These are phyloP conservation scores for Aurelia sp. DNA, from an alignment of 30 jellyfish, hydroid and myxozoan species.

Conservation along the genomic window DNA sequence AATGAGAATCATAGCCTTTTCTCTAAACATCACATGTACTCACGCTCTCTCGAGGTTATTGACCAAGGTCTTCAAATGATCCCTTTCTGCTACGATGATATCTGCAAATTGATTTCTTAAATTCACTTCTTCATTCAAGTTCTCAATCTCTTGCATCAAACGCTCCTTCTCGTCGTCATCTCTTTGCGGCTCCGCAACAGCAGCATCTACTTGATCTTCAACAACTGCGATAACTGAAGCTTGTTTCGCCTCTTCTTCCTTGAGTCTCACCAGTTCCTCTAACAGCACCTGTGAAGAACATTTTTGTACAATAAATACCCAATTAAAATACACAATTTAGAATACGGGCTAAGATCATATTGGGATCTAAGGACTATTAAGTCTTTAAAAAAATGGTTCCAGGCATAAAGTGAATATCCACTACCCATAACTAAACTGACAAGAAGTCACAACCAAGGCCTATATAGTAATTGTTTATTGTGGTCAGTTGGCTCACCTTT, in stretches of 20 bases:
- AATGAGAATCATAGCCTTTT: too few relatives aligned
- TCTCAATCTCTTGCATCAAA: slow-evolving; percentile 13
- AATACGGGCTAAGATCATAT: too few relatives aligned
- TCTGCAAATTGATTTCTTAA: slow-evolving; percentile 57
- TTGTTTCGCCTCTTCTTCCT: neutral
- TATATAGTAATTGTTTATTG: too few relatives aligned
- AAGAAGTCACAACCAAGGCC: too few relatives aligned
- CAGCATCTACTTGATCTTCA: neutral
- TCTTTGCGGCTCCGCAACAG: slow-evolving; percentile 2
- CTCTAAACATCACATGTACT: slow-evolving; percentile 1
- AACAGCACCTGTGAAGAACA: neutral
- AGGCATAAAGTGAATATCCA: too few relatives aligned
- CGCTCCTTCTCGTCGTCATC: neutral
- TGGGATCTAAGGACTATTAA: too few relatives aligned
- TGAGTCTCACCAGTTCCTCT: neutral
- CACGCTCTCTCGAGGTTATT: slow-evolving; percentile 52
- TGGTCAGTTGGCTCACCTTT: too few relatives aligned
- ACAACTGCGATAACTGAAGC: neutral
- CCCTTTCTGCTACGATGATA: slow-evolving; percentile 62
- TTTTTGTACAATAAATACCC: too few relatives aligned
- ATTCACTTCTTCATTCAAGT: slow-evolving; percentile 38
- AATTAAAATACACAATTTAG: too few relatives aligned
- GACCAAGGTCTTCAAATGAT: slow-evolving; percentile 46
- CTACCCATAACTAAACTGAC: too few relatives aligned
- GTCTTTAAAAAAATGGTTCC: too few relatives aligned